Evolutionary conservation across 2,797 vertebrate species (phyloP), one percentile per base, ranked within the genome.

Genomic region (Rhinatrema bivittatum): DNA sequence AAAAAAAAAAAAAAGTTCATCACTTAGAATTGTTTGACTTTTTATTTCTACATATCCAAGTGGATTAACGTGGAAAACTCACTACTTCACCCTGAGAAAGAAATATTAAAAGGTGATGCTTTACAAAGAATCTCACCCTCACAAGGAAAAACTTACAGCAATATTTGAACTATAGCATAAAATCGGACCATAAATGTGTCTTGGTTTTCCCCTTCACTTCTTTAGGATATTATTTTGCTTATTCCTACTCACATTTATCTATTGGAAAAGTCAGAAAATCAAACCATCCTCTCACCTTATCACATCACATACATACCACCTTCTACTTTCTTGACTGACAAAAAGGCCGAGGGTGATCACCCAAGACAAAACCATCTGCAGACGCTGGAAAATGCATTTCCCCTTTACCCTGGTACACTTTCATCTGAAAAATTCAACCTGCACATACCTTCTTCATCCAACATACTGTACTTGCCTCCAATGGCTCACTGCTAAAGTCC

Each of bases 141-240:
- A n/a, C n/a, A n/a, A n/a, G n/a, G n/a, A n/a, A n/a, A n/a, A n/a
- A n/a, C n/a, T 5, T 50, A n/a, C n/a, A n/a, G 5, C 19, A 53
- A 43, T 4, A 50, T 42, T 42, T 47, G 30, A 39, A 15, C 27
- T 31, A 26, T 32, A 45, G 31, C 55, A 70, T 62, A 79, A 74
- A 66, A n/a, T n/a, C n/a, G 46, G 44, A 53, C 6, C 25, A n/a
- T n/a, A 9, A 25, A 7, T 39, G 49, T 31, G 33, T 41, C 25
- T 52, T 56, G 38, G 7, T 9, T 55, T 54, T 49, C 43, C 39
- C 50, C 37, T n/a, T 64, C 16, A 29, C 47, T 39, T 55, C n/a
- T 51, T 52, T n/a, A 43, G 50, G 9, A 27, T 40, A 17, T 58
- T 50, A 20, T 42, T 3, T 34, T 38, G 15, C 47, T 32, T 22